phyloP scores from a whole-genome alignment of 1,140 invertebrate genomes.

The Cryptotermes secundus region DNA sequence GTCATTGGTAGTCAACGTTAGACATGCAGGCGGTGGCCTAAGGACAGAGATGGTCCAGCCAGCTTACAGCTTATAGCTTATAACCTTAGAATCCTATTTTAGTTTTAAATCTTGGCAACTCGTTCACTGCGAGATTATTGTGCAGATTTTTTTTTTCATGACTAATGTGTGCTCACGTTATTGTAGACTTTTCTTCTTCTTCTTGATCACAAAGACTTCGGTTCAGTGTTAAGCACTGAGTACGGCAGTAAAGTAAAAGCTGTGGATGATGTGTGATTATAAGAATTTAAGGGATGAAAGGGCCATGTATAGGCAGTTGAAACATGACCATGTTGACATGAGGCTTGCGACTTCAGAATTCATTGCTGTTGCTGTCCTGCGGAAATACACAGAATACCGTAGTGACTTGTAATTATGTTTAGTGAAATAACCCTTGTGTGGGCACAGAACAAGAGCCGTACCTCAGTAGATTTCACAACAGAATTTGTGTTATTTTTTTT shows the following conservation, averaged over 20 bases:
- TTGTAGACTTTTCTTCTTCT: neutral
- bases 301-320: neutral
- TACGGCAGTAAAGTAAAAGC: neutral
- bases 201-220: too few species aligned
- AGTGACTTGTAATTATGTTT: too few species aligned
- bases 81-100: neutral
- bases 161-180: neutral
- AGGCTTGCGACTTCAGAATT: neutral
- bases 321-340: neutral
- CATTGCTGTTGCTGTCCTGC: neutral
- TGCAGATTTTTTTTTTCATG: neutral
- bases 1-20: neutral
- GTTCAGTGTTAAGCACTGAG: too few species aligned
- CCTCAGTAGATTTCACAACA: too few species aligned
- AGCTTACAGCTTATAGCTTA: neutral
- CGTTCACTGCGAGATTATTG: neutral
- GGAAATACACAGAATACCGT: too few species aligned
- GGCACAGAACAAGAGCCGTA: too few species aligned
- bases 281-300: neutral
- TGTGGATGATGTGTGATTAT: neutral
- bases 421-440: too few species aligned
- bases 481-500: too few species aligned
- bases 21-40: neutral
- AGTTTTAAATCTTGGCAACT: neutral
- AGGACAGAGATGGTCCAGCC: neutral